These are phyloP conservation scores for Diloba caeruleocephala DNA, from an alignment of 2,888 invertebrate genomes.

Conservation along the genomic window DNA sequence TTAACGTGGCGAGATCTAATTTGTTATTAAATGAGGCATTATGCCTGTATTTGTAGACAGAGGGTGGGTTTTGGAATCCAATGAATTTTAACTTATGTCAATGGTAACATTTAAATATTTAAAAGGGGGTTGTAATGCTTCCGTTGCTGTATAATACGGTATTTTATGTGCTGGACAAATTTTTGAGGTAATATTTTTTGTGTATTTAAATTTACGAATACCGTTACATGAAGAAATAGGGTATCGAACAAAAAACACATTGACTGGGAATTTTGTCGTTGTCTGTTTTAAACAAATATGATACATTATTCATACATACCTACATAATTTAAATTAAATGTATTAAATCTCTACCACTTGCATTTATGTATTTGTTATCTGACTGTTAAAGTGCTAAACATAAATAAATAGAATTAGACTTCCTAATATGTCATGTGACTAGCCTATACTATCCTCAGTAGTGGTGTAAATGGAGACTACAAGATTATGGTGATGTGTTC, in stretches of 20 bases:
- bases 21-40: slow-evolving; percentile 87
- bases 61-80: slow-evolving; percentile 78
- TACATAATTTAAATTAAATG: too few relatives aligned
- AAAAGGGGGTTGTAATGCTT: slow-evolving; percentile 72
- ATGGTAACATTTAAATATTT: slow-evolving; percentile 78
- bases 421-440: not conserved
- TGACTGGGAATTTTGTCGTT: slow-evolving; percentile 8
- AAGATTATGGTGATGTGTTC: too few relatives aligned
- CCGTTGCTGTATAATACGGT: slow-evolving; percentile 56
- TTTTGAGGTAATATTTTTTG: slow-evolving; percentile 42
- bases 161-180: slow-evolving; percentile 48
- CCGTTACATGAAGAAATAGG: slow-evolving; percentile 50
- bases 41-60: slow-evolving; percentile 74
- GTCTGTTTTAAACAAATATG: slow-evolving; percentile 24
- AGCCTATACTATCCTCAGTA: too few relatives aligned
- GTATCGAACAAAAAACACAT: slow-evolving; percentile 37
- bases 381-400: too few relatives aligned
- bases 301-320: slow-evolving; percentile 11
- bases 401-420: too few relatives aligned
- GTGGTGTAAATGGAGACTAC: too few relatives aligned
- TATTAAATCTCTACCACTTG: too few relatives aligned
- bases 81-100: slow-evolving; percentile 83
- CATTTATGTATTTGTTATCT: too few relatives aligned
- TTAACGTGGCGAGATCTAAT: slow-evolving; percentile 80
- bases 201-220: slow-evolving; percentile 21